phyloP scores from a whole-genome alignment of 2,113 vertebrate species.

The Vanacampus margaritifer region DNA sequence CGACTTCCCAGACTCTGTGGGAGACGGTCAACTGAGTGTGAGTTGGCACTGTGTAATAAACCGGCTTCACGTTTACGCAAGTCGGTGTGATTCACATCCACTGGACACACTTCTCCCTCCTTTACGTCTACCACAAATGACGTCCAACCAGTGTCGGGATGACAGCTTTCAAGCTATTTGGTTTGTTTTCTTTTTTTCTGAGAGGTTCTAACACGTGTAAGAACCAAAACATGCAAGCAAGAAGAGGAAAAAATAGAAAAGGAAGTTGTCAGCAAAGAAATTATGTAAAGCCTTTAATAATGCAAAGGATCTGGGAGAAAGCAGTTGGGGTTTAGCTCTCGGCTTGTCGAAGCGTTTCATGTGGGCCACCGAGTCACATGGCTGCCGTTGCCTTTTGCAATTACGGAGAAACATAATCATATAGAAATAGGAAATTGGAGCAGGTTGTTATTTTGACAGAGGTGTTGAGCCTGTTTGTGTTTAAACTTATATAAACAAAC shows the following conservation, averaged over 20 bases:
- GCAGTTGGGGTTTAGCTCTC: not conserved
- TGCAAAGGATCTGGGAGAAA: not conserved
- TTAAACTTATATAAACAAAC: too few species aligned
- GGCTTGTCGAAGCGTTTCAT: not conserved
- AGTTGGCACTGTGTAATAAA: slow-evolving; percentile 33
- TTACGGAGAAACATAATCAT: too few species aligned
- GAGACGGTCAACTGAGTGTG: not conserved
- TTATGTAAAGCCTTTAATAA: slow-evolving; percentile 11
- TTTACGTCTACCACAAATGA: too few species aligned
- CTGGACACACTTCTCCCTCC: not conserved
- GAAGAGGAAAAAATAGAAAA: not conserved
- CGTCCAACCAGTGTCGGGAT: too few species aligned
- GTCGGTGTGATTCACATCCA: too few species aligned
- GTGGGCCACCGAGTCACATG: not conserved
- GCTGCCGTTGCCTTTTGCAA: not conserved
- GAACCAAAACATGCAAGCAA: too few species aligned
- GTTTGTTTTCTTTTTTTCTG: not conserved
- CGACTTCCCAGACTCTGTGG: not conserved
- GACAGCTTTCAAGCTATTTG: not conserved
- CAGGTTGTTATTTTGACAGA: too few species aligned
- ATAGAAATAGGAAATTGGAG: too few species aligned
- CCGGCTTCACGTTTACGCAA: slow-evolving; percentile 20
- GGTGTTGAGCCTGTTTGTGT: too few species aligned
- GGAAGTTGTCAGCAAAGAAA: not conserved
- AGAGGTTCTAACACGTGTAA: not conserved